A percentile compares a stretch with the other conserved stretches of the same genome.
Conservation (phyloP, 2,888 invertebrate species). For the Pollenia angustigena region DNA sequence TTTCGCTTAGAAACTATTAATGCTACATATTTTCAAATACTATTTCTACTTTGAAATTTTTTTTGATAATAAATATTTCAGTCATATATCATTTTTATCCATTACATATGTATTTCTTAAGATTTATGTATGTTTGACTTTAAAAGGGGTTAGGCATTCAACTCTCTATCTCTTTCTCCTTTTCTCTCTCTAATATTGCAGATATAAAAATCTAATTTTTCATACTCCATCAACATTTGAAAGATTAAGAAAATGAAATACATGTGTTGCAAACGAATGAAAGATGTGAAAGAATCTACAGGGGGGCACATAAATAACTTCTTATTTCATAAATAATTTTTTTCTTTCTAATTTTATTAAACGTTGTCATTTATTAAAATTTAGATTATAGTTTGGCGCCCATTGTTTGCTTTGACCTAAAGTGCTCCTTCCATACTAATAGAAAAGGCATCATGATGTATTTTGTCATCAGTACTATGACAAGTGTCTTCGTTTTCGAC, state of each 20-base stretch:
- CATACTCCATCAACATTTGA: conserved; percentile 22
- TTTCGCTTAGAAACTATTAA: background rate
- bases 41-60: background rate
- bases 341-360: too few relatives aligned
- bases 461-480: too few relatives aligned
- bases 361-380: too few relatives aligned
- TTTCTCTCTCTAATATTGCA: background rate
- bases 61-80: conserved; percentile 6
- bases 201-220: conserved; percentile 20
- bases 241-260: conserved; percentile 1
- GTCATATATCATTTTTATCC: conserved; percentile 7
- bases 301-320: too few relatives aligned
- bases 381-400: too few relatives aligned
- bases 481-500: too few relatives aligned
- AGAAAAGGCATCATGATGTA: too few relatives aligned
- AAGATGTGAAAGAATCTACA: conserved; percentile 4
- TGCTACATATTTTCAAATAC: too few relatives aligned
- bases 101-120: conserved; percentile 12
- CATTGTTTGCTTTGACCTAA: too few relatives aligned
- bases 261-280: background rate
- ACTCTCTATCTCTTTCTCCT: background rate
- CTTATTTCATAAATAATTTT: too few relatives aligned
- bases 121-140: background rate
- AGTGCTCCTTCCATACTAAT: too few relatives aligned
- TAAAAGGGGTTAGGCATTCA: background rate